Percentiles rank a stretch among this genome's conserved stretches.
Conservation (phyloP, 1,140 invertebrate genomes). For the Heliconius hermathena region DNA sequence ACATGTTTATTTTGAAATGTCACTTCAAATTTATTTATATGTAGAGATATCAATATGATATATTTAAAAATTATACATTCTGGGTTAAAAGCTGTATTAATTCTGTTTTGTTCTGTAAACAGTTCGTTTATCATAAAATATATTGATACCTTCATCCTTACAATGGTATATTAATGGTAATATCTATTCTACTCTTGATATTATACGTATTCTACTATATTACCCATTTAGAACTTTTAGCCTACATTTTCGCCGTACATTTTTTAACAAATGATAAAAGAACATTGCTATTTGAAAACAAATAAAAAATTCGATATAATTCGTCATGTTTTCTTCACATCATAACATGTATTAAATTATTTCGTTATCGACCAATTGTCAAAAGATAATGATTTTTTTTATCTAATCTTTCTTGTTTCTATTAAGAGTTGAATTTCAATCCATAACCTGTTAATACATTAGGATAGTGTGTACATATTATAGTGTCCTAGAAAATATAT, state of each 20-base stretch:
- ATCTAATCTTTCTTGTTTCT: constrained; percentile 31
- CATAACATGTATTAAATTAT: constrained; percentile 27
- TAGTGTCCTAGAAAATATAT: constrained; percentile 1
- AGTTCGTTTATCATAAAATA: too few species aligned
- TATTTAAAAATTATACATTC: too few species aligned
- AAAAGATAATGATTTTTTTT: constrained; percentile 33
- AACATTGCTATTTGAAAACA: not conserved
- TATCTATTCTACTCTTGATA: too few species aligned
- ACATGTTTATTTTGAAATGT: too few species aligned
- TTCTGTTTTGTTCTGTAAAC: too few species aligned
- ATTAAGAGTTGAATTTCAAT: constrained; percentile 19
- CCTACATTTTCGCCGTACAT: not conserved
- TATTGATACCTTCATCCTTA: too few species aligned
- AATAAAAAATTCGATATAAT: not conserved
- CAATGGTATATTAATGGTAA: too few species aligned
- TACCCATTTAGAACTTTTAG: too few species aligned
- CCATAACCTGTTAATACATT: constrained; percentile 15
- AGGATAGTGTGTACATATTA: constrained; percentile 23
- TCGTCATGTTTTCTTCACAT: constrained; percentile 21
- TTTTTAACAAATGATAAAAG: not conserved
- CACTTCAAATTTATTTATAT: too few species aligned
- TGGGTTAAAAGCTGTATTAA: too few species aligned
- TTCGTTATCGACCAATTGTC: constrained; percentile 30
- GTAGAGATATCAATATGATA: too few species aligned
- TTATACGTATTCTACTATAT: too few species aligned